phyloP scores from a whole-genome alignment of 2,888 invertebrate species.

The Cerastis rubricosa region DNA sequence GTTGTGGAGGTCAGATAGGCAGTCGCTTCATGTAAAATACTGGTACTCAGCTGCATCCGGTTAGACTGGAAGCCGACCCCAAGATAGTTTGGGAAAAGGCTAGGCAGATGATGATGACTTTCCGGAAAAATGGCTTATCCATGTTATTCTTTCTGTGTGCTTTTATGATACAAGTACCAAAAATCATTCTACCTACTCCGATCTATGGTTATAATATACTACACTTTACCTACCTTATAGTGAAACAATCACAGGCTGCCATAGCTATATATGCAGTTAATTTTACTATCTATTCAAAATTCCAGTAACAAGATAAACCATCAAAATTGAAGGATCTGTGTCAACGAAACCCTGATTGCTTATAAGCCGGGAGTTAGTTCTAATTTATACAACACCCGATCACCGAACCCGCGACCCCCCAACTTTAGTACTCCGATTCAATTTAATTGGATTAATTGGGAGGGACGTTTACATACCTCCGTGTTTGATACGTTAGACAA shows the following conservation, averaged over 20 bases:
- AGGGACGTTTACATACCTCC: constrained; percentile 42
- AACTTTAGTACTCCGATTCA: constrained; percentile 47
- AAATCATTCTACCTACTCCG: too few relatives aligned
- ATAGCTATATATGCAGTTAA: not conserved
- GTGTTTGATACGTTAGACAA: constrained; percentile 36
- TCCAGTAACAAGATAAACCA: constrained; percentile 27
- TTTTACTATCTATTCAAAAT: constrained; percentile 17
- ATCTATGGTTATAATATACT: too few relatives aligned
- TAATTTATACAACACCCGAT: constrained; percentile 56
- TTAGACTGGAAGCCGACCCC: too few relatives aligned
- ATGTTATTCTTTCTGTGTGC: too few relatives aligned
- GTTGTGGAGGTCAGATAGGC: too few relatives aligned
- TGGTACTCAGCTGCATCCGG: too few relatives aligned
- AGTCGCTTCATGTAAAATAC: too few relatives aligned
- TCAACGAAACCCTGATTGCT: constrained; percentile 58
- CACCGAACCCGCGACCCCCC: constrained; percentile 35
- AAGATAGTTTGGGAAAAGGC: too few relatives aligned
- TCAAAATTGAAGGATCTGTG: constrained; percentile 48
- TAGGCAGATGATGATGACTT: too few relatives aligned
- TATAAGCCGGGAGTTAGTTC: constrained; percentile 41
- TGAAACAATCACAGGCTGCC: not conserved
- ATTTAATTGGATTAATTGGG: constrained; percentile 63
- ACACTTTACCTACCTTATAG: not conserved
- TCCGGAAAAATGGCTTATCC: too few relatives aligned
- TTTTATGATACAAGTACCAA: too few relatives aligned